Conservation (phyloP, 2,797 vertebrate genomes). For the Picus viridis region DNA sequence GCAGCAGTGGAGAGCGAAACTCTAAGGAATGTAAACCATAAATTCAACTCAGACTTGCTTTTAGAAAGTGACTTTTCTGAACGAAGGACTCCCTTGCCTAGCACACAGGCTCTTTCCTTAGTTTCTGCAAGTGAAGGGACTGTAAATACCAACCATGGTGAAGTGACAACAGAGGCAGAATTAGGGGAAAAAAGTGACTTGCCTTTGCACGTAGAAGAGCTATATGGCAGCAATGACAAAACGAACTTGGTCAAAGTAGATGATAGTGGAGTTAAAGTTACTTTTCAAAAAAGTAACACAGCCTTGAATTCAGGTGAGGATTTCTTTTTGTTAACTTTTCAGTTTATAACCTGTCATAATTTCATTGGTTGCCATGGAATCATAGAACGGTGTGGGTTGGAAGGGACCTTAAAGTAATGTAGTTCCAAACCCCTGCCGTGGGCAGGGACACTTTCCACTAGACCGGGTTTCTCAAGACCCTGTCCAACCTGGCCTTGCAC, state of each 20-base stretch:
- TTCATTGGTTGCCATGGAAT: no score
- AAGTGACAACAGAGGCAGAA: neutral
- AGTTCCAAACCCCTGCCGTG: no score
- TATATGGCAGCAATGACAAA: neutral
- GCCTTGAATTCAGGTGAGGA: constrained; percentile 65
- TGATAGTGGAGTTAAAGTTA: neutral
- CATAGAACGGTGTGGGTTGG: no score
- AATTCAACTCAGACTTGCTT: neutral
- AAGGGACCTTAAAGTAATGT: no score
- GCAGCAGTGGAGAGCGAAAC: neutral
- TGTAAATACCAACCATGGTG: neutral
- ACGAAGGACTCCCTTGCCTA: neutral
- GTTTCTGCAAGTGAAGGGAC: constrained; percentile 3
- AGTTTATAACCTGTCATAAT: neutral
- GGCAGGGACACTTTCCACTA: no score
- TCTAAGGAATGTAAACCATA: neutral
- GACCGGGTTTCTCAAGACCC: no score
- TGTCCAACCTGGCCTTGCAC: no score
- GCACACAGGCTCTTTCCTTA: neutral
- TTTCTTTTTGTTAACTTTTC: neutral
- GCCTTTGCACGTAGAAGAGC: constrained; percentile 4
- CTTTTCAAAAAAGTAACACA: constrained; percentile 33
- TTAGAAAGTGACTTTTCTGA: constrained; percentile 30
- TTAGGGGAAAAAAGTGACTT: neutral
- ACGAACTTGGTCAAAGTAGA: neutral